phyloP scores from a whole-genome alignment of 2,113 vertebrate genomes.

The Siniperca chuatsi region DNA sequence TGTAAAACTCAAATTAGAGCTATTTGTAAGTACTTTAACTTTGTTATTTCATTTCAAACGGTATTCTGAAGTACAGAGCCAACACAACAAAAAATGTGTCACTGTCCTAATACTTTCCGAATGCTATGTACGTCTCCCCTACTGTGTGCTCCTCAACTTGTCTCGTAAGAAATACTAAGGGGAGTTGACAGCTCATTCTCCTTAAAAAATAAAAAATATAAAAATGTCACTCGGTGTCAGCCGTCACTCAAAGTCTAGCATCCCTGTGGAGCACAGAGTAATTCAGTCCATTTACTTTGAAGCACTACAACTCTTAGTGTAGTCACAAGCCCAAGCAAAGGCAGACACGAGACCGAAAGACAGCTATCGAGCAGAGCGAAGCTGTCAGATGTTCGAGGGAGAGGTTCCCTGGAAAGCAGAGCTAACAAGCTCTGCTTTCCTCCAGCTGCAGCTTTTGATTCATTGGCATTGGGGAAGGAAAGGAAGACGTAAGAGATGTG shows the following conservation, averaged over 20 bases:
- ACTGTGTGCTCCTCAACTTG: constrained; percentile 30
- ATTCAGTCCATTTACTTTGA: constrained; percentile 69
- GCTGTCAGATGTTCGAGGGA: constrained; percentile 71
- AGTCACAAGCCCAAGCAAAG: constrained; percentile 53
- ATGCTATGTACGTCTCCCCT: neutral
- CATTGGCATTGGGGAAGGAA: constrained; percentile 53
- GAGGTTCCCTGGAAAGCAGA: constrained; percentile 69
- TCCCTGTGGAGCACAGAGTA: constrained; percentile 55
- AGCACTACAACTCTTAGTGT: constrained; percentile 56
- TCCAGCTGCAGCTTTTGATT: constrained; percentile 73
- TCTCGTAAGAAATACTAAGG: constrained; percentile 40
- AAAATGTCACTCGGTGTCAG: constrained; percentile 60
- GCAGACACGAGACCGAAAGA: constrained; percentile 57
- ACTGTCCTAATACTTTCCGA: constrained; percentile 1
- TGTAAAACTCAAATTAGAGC: neutral
- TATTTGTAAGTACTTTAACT: neutral
- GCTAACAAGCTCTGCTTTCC: constrained; percentile 72
- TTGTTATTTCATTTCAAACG: constrained; percentile 25
- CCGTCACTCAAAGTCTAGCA: constrained; percentile 50
- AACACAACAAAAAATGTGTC: constrained; percentile 17
- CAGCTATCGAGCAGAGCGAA: constrained; percentile 75
- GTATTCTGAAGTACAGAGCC: neutral
- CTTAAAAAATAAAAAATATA: constrained; percentile 49
- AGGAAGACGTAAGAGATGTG: constrained; percentile 58
- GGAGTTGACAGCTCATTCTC: constrained; percentile 51